Conservation (phyloP, 2,797 vertebrate genomes). For the Chelon labrosus region DNA sequence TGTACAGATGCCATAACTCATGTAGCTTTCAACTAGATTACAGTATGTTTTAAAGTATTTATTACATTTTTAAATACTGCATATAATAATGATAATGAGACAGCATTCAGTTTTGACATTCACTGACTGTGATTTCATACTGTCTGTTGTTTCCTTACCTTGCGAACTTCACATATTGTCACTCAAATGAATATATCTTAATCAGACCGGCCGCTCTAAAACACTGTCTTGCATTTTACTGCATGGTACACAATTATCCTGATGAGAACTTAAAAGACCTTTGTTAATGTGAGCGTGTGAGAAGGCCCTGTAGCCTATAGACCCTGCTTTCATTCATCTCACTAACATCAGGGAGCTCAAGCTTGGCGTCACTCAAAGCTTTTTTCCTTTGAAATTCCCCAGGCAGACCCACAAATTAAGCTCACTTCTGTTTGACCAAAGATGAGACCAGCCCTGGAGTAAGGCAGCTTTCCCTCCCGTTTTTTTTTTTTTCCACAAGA, state of each 20-base stretch:
- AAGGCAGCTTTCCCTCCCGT: constrained; percentile 74
- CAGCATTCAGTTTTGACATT: too few species aligned
- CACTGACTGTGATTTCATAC: too few species aligned
- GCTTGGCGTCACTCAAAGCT: constrained; percentile 79
- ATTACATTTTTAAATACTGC: not conserved
- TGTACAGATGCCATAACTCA: not conserved
- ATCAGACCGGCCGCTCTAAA: constrained; percentile 46
- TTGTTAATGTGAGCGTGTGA: constrained; percentile 79
- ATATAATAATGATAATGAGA: not conserved
- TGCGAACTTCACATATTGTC: constrained; percentile 7
- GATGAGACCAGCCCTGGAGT: constrained; percentile 78
- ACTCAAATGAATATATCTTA: constrained; percentile 7
- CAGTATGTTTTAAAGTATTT: not conserved
- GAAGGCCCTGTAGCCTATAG: constrained; percentile 75
- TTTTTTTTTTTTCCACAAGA: constrained; percentile 72
- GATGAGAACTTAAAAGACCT: constrained; percentile 79
- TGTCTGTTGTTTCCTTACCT: not conserved
- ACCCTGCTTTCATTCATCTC: constrained; percentile 83
- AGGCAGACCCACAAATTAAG: constrained; percentile 85
- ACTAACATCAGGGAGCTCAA: constrained; percentile 82
- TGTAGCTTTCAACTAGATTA: not conserved
- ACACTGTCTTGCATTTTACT: constrained; percentile 48
- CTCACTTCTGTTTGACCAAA: constrained; percentile 85
- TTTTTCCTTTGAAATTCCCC: constrained; percentile 84
- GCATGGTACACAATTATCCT: constrained; percentile 71